These are phyloP conservation scores for Graptemys geographica DNA, from an alignment of 2,797 vertebrate species.

Conservation along the genomic window DNA sequence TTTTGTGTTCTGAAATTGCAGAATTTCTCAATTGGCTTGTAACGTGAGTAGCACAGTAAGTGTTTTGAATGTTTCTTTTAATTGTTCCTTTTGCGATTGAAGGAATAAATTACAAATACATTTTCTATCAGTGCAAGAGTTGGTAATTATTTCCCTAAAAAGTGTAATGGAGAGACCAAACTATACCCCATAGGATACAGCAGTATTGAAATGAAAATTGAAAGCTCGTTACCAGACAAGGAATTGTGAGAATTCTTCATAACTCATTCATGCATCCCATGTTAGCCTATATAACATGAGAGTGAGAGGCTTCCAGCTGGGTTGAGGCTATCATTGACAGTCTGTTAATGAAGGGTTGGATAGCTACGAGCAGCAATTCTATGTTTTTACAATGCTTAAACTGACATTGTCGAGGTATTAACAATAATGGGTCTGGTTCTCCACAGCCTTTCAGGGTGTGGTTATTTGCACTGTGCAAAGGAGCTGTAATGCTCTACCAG, in stretches of 20 bases:
- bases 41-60: not conserved
- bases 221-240: constrained; percentile 49
- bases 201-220: constrained; percentile 14
- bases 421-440: not conserved
- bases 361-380: not conserved
- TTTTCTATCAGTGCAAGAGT: constrained; percentile 24
- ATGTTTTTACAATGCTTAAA: not conserved
- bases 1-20: constrained; percentile 18
- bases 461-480: not conserved
- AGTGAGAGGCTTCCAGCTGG: not conserved
- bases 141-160: constrained; percentile 59
- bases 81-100: constrained; percentile 29
- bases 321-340: not conserved
- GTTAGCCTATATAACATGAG: not conserved
- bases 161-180: constrained; percentile 56
- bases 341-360: not conserved
- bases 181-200: not conserved
- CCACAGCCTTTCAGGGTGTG: not conserved
- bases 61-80: constrained; percentile 4
- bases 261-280: not conserved
- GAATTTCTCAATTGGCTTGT: not conserved
- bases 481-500: not conserved
- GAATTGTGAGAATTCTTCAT: constrained; percentile 14
- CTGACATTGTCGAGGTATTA: not conserved
- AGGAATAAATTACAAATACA: constrained; percentile 51